phyloP scores from a whole-genome alignment of 2,888 invertebrate genomes.

The Yponomeuta evonymella region DNA sequence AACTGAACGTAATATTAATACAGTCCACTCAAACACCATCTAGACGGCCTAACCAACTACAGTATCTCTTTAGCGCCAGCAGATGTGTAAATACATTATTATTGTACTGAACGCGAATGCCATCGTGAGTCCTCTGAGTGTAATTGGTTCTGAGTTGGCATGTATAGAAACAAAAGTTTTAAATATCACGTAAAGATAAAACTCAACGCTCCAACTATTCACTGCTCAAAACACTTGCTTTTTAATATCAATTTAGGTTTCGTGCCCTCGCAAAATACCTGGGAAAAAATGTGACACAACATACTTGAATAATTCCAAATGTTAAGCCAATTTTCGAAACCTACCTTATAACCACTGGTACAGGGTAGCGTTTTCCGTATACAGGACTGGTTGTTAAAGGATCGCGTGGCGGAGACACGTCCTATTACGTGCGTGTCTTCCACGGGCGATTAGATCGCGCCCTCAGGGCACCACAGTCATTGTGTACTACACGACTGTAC shows the following conservation, averaged over 20 bases:
- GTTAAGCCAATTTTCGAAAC: background rate
- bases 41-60: too few species aligned
- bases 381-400: background rate
- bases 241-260: background rate
- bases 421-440: background rate
- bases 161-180: too few species aligned
- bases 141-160: too few species aligned
- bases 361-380: background rate
- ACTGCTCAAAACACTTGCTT: too few species aligned
- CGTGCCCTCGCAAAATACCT: background rate
- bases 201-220: too few species aligned
- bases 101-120: too few species aligned
- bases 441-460: slow-evolving; percentile 1
- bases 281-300: background rate
- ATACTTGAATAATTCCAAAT: background rate
- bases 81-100: too few species aligned
- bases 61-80: too few species aligned
- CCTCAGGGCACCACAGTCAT: background rate
- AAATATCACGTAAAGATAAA: too few species aligned
- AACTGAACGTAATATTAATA: too few species aligned
- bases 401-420: background rate
- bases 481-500: slow-evolving; percentile 2
- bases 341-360: background rate
- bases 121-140: too few species aligned
- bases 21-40: too few species aligned